These are phyloP conservation scores for Andrena flavipes DNA, from an alignment of 2,888 invertebrate genomes.

Conservation along the genomic window DNA sequence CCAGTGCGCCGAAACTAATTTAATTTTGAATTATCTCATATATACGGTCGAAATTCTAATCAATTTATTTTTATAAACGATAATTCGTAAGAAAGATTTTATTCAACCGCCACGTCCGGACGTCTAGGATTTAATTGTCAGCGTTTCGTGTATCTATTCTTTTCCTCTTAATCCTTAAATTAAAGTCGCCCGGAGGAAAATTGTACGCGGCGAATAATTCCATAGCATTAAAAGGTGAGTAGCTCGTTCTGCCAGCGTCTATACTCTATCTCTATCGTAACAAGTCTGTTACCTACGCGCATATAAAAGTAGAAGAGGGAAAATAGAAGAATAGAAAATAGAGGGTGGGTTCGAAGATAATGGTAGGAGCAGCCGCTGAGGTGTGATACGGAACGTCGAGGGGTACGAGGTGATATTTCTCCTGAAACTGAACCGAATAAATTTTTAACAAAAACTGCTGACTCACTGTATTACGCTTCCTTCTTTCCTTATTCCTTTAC, in stretches of 20 bases:
- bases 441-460: conserved; percentile 79
- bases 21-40: too few relatives aligned
- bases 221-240: conserved; percentile 58
- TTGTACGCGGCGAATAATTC: neutral
- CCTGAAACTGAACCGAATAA: conserved; percentile 75
- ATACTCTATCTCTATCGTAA: neutral
- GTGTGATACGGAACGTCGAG: conserved; percentile 70
- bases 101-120: too few relatives aligned
- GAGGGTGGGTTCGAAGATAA: conserved; percentile 42
- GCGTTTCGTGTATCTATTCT: neutral
- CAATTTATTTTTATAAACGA: too few relatives aligned
- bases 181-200: neutral
- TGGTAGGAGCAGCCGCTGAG: conserved; percentile 61
- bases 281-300: conserved; percentile 39
- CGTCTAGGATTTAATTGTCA: neutral
- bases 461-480: conserved; percentile 72
- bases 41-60: too few relatives aligned
- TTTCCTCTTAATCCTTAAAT: neutral
- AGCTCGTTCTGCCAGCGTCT: conserved; percentile 21
- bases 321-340: conserved; percentile 46
- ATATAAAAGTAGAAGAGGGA: conserved; percentile 49
- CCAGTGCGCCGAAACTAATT: too few relatives aligned
- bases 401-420: conserved; percentile 73
- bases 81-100: too few relatives aligned
- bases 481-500: conserved; percentile 57